Conservation (phyloP, 2,113 vertebrate genomes). For the Arenaria interpres region DNA sequence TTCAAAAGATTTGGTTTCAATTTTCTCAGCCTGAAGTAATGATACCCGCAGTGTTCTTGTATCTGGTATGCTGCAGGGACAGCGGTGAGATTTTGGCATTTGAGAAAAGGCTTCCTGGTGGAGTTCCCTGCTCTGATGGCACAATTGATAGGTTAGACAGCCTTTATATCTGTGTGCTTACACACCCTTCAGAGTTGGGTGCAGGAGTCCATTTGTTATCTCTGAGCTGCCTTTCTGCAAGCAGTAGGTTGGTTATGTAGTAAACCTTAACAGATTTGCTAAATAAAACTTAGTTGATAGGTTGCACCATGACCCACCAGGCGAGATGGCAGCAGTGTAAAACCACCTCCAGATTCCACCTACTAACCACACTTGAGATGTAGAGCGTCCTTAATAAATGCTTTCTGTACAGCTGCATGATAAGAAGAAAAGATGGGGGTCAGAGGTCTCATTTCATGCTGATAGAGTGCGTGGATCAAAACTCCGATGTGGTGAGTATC, state of each 20-base stretch:
- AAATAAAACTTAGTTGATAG: not conserved
- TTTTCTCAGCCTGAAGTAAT: not conserved
- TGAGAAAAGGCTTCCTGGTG: not conserved
- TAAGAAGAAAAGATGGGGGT: not conserved
- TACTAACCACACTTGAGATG: not conserved
- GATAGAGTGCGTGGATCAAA: not conserved
- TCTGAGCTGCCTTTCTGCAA: not conserved
- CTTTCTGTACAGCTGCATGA: not conserved
- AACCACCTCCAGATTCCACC: not conserved
- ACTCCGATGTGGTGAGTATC: accelerated
- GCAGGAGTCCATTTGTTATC: slow-evolving; percentile 11
- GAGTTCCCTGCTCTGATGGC: not conserved
- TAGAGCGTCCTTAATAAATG: not conserved
- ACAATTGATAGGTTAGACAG: not conserved
- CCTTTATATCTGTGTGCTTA: not conserved
- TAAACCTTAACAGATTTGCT: not conserved
- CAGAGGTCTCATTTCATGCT: not conserved
- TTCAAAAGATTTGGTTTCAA: not conserved
- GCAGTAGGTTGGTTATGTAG: not conserved
- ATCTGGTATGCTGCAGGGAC: not conserved
- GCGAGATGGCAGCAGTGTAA: accelerated
- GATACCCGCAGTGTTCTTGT: not conserved
- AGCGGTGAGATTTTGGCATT: not conserved
- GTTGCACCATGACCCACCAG: not conserved
- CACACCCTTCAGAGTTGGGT: not conserved